Evolutionary conservation across 2,113 vertebrate species (phyloP).

Genomic region (Gnathonemus echidnorhynchus): DNA sequence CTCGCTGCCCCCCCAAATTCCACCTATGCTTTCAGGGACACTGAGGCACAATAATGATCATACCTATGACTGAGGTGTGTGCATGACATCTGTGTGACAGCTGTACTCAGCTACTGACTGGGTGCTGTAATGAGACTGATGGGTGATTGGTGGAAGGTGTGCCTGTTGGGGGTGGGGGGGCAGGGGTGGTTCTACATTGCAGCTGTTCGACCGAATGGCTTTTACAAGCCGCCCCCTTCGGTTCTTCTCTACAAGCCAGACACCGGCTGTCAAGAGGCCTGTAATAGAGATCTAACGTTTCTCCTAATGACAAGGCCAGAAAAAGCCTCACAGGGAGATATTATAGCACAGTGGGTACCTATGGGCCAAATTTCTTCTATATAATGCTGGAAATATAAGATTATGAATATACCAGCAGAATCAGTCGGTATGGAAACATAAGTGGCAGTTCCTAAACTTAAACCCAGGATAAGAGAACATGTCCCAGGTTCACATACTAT

Average conservation of each 20-base stretch:
- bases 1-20: not conserved
- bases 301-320: conserved; percentile 2
- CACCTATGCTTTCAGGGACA: not conserved
- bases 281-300: not conserved
- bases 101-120: not conserved
- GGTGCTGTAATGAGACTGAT: not conserved
- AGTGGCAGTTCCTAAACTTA: not conserved
- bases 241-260: not conserved
- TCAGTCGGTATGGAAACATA: not conserved
- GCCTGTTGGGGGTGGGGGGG: not conserved
- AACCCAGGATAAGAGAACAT: not conserved
- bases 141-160: not conserved
- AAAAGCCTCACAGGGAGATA: not conserved
- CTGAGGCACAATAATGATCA: not conserved
- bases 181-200: not conserved
- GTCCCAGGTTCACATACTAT: not conserved
- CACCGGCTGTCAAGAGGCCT: not conserved
- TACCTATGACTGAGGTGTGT: not conserved
- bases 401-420: not conserved
- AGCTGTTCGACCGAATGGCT: not conserved
- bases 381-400: not conserved
- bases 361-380: not conserved
- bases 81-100: not conserved
- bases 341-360: not conserved
- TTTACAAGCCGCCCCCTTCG: not conserved